A percentile compares a stretch with the other conserved stretches of the same genome.
Conservation (phyloP, 2,888 invertebrate genomes). For the Timema cristinae region DNA sequence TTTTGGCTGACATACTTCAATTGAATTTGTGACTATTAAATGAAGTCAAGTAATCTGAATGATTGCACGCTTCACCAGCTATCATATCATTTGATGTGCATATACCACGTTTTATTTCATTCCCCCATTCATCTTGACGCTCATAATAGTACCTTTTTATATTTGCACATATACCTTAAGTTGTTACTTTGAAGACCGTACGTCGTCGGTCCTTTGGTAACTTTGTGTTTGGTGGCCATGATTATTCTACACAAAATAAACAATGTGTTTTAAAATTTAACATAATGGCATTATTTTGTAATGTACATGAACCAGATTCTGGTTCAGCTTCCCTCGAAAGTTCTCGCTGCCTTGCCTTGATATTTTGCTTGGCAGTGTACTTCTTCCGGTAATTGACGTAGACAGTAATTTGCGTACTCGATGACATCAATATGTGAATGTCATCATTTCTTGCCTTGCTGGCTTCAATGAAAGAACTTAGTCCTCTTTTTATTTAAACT, state of each 20-base stretch:
- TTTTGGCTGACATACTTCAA: not conserved
- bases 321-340: not conserved
- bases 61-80: constrained; percentile 6
- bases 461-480: constrained; percentile 7
- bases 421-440: not conserved
- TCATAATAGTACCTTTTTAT: constrained; percentile 6
- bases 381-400: not conserved
- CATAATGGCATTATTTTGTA: not conserved
- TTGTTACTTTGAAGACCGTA: not conserved
- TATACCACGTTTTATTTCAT: not conserved
- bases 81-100: constrained; percentile 1
- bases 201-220: constrained; percentile 7
- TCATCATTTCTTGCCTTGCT: constrained; percentile 4
- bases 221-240: constrained; percentile 4
- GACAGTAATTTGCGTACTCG: not conserved
- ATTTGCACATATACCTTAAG: constrained; percentile 10
- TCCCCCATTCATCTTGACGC: not conserved
- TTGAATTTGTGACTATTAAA: constrained; percentile 7
- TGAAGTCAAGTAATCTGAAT: constrained; percentile 6
- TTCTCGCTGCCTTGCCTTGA: not conserved
- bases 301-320: not conserved
- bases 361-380: constrained; percentile 1
- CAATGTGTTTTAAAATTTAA: not conserved
- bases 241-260: constrained; percentile 7
- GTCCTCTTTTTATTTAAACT: not conserved